Percentiles rank a stretch among this genome's conserved stretches.
phyloP scores from a whole-genome alignment of 2,113 vertebrate genomes.

The Pterocles gutturalis region DNA sequence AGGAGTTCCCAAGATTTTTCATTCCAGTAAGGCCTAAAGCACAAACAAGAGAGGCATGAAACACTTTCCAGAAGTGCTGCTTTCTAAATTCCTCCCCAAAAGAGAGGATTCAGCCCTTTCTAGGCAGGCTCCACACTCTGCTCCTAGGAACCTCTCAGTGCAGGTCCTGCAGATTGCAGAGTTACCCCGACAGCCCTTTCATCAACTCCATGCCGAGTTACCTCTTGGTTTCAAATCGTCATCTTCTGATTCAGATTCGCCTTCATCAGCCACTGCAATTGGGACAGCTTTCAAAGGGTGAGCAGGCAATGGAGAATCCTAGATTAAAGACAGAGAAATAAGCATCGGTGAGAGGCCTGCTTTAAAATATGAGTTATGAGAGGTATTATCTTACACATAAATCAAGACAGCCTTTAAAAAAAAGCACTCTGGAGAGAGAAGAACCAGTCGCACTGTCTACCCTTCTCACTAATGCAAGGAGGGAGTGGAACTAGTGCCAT shows the following conservation, averaged over 20 bases:
- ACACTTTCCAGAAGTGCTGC: neutral
- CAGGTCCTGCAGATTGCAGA: neutral
- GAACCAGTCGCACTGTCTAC: neutral
- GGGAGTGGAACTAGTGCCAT: neutral
- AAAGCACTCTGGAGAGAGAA: neutral
- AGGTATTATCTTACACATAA: neutral
- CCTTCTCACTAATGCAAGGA: neutral
- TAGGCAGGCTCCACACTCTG: neutral
- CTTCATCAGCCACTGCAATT: conserved; percentile 94
- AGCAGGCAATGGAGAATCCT: conserved; percentile 80
- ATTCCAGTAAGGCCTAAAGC: conserved; percentile 93
- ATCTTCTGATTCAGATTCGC: conserved; percentile 94
- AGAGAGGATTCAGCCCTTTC: neutral
- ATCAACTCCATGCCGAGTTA: conserved; percentile 24
- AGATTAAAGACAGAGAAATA: neutral
- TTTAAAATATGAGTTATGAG: neutral
- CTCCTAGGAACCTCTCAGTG: neutral
- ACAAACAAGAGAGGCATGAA: neutral
- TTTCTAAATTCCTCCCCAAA: neutral
- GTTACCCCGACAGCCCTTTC: neutral
- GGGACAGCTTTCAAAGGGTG: conserved; percentile 91
- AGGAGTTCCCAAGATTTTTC: conserved; percentile 99
- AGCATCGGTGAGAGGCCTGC: neutral
- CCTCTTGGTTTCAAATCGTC: conserved; percentile 97
- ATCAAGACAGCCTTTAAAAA: neutral